phyloP scores from a whole-genome alignment of 1,140 invertebrate species.

The Aphelinus atriplicis region DNA sequence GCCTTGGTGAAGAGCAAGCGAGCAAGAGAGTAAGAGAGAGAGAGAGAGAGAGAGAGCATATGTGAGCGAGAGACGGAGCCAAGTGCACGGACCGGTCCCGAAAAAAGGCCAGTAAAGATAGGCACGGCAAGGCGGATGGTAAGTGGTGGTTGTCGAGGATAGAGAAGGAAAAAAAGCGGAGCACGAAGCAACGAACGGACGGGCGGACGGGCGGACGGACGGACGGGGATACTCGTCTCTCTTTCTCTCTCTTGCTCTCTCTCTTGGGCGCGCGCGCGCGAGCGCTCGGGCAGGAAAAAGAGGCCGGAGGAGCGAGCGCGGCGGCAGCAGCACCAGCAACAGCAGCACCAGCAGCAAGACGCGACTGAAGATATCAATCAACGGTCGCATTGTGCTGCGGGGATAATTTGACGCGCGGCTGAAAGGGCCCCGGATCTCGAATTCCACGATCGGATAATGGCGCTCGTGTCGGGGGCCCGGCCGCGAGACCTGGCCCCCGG shows the following conservation, averaged over 20 bases:
- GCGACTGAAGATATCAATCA: conserved; percentile 51
- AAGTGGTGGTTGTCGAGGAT: conserved; percentile 40
- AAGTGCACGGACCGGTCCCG: conserved; percentile 27
- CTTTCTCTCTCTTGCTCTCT: too few relatives aligned
- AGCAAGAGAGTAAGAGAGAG: not conserved
- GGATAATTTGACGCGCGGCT: conserved; percentile 51
- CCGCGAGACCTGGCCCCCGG: not conserved
- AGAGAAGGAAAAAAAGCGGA: conserved; percentile 43
- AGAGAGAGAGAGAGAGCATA: conserved; percentile 10
- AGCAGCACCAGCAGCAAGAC: conserved; percentile 32
- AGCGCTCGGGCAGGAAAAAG: conserved; percentile 21
- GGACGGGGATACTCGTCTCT: not conserved
- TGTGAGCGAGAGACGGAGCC: not conserved
- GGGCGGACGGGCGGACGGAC: conserved; percentile 30
- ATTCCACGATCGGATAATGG: conserved; percentile 48
- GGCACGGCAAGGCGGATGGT: conserved; percentile 42
- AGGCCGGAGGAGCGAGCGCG: conserved; percentile 24
- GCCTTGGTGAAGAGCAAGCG: conserved; percentile 18
- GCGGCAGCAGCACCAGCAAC: conserved; percentile 9
- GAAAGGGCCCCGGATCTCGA: conserved; percentile 47
- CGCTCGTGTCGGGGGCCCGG: conserved; percentile 18
- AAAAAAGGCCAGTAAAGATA: conserved; percentile 45
- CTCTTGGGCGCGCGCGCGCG: not conserved
- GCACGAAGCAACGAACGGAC: conserved; percentile 29
- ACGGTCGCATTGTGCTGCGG: conserved; percentile 47